Base-by-base conservation (phyloP, 2,113 vertebrate genomes). In the Caranx ignobilis region DNA sequence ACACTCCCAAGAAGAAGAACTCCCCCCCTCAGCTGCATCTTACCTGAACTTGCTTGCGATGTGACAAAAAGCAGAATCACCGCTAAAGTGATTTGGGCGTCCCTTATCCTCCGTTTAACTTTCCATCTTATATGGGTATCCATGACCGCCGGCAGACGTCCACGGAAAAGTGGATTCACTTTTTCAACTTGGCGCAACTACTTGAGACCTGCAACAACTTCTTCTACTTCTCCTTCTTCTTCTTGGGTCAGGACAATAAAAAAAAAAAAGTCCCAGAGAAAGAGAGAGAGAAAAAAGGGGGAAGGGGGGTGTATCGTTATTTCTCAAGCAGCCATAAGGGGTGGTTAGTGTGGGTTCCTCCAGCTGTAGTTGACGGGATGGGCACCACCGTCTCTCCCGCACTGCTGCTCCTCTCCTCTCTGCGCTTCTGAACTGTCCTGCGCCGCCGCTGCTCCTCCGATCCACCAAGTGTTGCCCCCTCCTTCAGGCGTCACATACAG, bases 101-200 rank as follows among this genome's bases (percentile, higher is more conserved):
- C 93, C 89, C 93, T 95, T 94, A 95, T 93, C 92, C 92, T 93
- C 94, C 94, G 92, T 95, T 96, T 96, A 92, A 94, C 94, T 95
- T 95, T 96, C 95, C 95, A 95, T 93, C 93, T 95, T 89, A 95
- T 95, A 91, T 90, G 94, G 90, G 91, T 95, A 94, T 96, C 95
- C 95, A 96, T 96, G 94, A 86, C 92, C 91, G 92, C 92, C 90
- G 79, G 71, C 82, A 83, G 79, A 89, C 82, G 93, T 95, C 93
- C 94, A 89, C 94, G 79, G 85, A 78, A 88, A 43, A 91, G 92
- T 92, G 92, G 86, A 88, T 87, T 84, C 87, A 91, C 79, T 88
- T 82, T 65, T 79, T 89, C 72, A 80, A 87, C 79, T 66, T 64
- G 79, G 67, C 85, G 71, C 62, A 77, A 85, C 64, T 89, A 66